Percentiles rank a stretch among this genome's conserved stretches.
phyloP scores from a whole-genome alignment of 2,888 invertebrate genomes.

The Teleiodes luculella region DNA sequence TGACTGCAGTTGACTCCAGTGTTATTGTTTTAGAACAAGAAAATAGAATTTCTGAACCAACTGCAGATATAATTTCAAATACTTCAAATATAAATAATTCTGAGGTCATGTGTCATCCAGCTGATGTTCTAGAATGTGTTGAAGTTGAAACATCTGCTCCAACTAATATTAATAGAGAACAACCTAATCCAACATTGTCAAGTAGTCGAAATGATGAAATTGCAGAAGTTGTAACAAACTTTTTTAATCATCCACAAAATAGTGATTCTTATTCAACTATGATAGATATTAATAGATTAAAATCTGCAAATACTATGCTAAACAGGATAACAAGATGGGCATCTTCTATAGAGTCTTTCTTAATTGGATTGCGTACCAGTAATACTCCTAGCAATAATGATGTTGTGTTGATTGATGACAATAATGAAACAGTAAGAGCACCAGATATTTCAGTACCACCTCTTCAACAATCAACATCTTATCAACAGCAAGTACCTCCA shows the following conservation, averaged over 20 bases:
- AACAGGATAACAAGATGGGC: not conserved
- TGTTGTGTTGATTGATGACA: not conserved
- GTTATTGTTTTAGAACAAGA: constrained; percentile 4
- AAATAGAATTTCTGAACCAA: not conserved
- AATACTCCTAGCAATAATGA: not conserved
- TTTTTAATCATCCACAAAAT: constrained; percentile 1
- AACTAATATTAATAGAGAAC: not conserved
- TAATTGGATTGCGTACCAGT: not conserved
- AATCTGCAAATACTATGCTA: not conserved
- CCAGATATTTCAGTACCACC: not conserved
- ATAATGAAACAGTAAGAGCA: not conserved
- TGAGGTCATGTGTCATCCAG: not conserved
- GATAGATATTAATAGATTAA: not conserved
- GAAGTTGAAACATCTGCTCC: not conserved
- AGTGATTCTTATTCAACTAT: not conserved
- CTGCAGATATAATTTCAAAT: not conserved
- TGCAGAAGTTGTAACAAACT: constrained; percentile 11
- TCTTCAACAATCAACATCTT: not conserved
- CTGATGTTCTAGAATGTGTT: not conserved
- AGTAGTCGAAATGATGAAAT: not conserved
- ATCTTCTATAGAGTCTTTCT: not conserved
- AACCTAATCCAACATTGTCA: not conserved
- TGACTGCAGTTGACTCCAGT: constrained; percentile 26
- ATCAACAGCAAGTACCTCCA: not conserved
- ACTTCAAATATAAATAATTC: not conserved